phyloP scores from a whole-genome alignment of 1,140 invertebrate species.

The Oryctes rhinoceros region DNA sequence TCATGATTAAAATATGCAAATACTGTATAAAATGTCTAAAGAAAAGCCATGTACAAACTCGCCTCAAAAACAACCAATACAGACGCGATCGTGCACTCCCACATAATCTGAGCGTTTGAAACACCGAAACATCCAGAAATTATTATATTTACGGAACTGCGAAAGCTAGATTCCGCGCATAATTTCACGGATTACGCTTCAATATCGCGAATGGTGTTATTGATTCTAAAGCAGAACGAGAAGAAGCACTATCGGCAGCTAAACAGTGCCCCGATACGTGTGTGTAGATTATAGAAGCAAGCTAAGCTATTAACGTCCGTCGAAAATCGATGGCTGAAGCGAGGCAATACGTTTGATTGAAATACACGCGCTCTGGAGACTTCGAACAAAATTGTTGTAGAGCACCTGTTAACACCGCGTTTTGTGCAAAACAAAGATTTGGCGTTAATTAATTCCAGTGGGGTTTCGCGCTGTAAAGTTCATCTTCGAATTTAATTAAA shows the following conservation, averaged over 20 bases:
- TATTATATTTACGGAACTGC: not conserved
- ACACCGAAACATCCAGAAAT: not conserved
- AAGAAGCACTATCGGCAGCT: not conserved
- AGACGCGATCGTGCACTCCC: no score
- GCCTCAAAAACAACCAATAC: no score
- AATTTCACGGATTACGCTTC: not conserved
- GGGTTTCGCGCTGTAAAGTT: not conserved
- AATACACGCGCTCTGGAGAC: not conserved
- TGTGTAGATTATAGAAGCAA: not conserved
- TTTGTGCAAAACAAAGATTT: slow-evolving; percentile 4
- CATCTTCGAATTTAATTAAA: slow-evolving; percentile 6
- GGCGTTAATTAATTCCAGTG: slow-evolving; percentile 2
- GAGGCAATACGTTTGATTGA: not conserved
- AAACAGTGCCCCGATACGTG: not conserved
- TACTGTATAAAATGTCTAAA: no score
- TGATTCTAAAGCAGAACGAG: not conserved
- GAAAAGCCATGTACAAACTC: no score
- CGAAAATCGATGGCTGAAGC: not conserved
- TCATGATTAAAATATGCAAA: no score
- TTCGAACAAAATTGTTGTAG: not conserved
- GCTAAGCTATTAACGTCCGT: not conserved
- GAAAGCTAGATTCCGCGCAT: not conserved
- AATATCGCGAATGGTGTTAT: slow-evolving; percentile 3
- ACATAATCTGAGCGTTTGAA: no score
- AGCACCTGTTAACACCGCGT: slow-evolving; percentile 8